Percentiles rank a stretch among this genome's conserved stretches.
Conservation (phyloP, 1,140 invertebrate genomes). For the Olivierus martensii region DNA sequence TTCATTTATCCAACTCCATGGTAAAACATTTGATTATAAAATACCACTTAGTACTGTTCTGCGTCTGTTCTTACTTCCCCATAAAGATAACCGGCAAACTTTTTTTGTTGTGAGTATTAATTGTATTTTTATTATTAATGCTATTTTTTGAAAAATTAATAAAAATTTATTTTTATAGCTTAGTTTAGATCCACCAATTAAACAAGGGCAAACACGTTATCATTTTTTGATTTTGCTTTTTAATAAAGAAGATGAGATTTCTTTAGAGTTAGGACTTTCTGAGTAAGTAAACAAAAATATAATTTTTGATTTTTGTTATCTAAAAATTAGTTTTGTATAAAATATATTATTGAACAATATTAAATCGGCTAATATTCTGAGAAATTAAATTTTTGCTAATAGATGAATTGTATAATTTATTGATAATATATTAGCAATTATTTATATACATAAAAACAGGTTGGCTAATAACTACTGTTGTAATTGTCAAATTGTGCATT, state of each 20-base stretch:
- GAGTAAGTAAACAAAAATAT: conserved; percentile 64
- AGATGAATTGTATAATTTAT: too few species aligned
- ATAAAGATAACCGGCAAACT: conserved; percentile 95
- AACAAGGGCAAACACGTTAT: conserved; percentile 93
- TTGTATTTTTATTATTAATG: background rate
- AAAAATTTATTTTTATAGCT: conserved; percentile 36
- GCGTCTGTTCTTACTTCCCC: conserved; percentile 85
- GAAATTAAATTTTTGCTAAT: too few species aligned
- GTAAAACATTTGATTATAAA: conserved; percentile 99
- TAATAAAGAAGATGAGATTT: conserved; percentile 63
- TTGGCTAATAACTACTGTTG: too few species aligned
- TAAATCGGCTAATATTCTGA: too few species aligned
- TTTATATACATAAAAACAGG: too few species aligned
- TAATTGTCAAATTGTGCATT: too few species aligned
- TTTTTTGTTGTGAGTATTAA: conserved; percentile 79
- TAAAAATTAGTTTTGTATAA: too few species aligned
- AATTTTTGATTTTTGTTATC: too few species aligned
- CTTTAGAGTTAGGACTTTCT: conserved; percentile 78
- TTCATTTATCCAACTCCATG: conserved; percentile 95
- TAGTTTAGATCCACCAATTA: conserved; percentile 96
- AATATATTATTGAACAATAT: too few species aligned
- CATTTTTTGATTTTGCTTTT: conserved; percentile 93
- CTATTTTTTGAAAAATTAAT: background rate
- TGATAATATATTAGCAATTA: too few species aligned
- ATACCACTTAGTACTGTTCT: conserved; percentile 93